A percentile compares a stretch with the other conserved stretches of the same genome.
phyloP scores from a whole-genome alignment of 64 coral and sea anemone species.

The Platygyra sinensis region DNA sequence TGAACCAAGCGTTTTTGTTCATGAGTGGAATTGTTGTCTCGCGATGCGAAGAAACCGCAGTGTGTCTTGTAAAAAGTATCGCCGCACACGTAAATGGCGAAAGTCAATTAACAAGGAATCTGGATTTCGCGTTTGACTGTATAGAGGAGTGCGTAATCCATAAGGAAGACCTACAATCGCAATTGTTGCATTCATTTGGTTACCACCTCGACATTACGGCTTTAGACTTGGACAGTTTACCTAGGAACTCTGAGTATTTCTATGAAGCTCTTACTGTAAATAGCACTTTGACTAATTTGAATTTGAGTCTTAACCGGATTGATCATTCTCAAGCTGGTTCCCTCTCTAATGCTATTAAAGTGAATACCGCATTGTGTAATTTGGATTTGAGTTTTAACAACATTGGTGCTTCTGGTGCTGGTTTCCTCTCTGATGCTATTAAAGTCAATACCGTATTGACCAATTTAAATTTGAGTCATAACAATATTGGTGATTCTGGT shows the following conservation, averaged over 20 bases:
- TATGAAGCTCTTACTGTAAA: neutral
- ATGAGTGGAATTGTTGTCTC: constrained; percentile 13
- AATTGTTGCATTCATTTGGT: neutral
- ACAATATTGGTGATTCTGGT: no score
- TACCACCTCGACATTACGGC: neutral
- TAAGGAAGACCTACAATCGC: neutral
- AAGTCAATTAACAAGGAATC: neutral
- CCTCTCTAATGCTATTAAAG: neutral
- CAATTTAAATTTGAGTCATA: no score
- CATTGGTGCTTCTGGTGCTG: neutral
- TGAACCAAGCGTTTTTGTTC: neutral
- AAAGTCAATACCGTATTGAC: no score
- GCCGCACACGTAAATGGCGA: neutral
- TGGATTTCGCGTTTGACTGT: neutral
- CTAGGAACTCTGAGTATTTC: neutral
- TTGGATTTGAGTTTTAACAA: neutral
- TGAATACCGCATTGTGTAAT: neutral
- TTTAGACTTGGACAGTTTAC: neutral
- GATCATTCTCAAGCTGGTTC: neutral
- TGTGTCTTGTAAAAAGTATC: neutral
- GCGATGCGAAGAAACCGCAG: neutral
- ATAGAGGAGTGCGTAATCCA: neutral
- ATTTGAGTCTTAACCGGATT: neutral
- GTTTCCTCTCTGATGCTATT: neutral
- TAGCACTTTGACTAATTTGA: neutral